These are phyloP conservation scores for Salminus brasiliensis DNA, from an alignment of 2,113 vertebrate species.

Conservation along the genomic window DNA sequence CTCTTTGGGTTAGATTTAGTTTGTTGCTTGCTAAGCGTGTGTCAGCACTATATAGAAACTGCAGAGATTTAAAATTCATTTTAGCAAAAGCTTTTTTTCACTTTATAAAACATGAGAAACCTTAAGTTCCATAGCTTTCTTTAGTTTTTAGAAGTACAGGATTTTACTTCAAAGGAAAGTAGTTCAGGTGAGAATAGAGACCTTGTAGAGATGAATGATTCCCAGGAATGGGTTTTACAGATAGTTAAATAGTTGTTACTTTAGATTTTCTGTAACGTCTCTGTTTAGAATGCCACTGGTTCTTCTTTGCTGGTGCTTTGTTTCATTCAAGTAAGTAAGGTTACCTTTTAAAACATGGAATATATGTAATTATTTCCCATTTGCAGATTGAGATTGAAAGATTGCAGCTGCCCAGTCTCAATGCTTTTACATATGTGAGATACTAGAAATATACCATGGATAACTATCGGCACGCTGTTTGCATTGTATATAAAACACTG, in stretches of 20 bases:
- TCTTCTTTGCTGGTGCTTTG: conserved; percentile 17
- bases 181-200: not conserved
- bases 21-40: not conserved
- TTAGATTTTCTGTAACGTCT: not conserved
- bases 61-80: not conserved
- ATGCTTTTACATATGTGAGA: conserved; percentile 31
- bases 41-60: not conserved
- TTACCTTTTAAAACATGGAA: not conserved
- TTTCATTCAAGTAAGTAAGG: not conserved
- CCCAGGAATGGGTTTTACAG: not conserved
- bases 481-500: conserved; percentile 45
- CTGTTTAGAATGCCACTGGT: conserved; percentile 1
- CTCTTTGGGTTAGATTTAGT: not conserved
- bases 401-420: conserved; percentile 10
- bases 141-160: not conserved
- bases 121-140: too few species aligned
- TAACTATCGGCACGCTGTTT: not conserved
- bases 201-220: not conserved
- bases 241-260: not conserved
- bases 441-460: conserved; percentile 22
- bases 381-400: not conserved
- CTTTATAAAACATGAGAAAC: not conserved
- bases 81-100: not conserved
- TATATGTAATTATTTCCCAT: not conserved
- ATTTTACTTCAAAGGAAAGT: not conserved